Evolutionary conservation across 2,888 invertebrate species (phyloP).

Genomic region (Neocrepidodera transversa): DNA sequence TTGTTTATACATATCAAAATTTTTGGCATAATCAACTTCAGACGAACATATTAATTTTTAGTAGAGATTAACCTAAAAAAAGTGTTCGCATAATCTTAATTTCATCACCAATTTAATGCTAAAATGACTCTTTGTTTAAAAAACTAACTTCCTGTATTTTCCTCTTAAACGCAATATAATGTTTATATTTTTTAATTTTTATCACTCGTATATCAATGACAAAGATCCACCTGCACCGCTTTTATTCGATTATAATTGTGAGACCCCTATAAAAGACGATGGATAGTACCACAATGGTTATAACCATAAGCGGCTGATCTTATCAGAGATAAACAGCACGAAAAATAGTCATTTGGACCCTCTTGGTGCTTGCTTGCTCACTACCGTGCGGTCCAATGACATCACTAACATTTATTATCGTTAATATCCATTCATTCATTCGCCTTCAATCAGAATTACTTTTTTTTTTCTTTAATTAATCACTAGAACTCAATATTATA

Average conservation of each 20-base stretch:
- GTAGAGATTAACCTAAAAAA: too few species aligned
- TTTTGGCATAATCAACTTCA: too few species aligned
- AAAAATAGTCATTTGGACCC: not conserved
- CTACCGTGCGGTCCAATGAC: not conserved
- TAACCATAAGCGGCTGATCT: not conserved
- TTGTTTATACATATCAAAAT: too few species aligned
- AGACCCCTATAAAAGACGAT: not conserved
- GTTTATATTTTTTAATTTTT: too few species aligned
- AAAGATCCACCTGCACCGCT: not conserved
- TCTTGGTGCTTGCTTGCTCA: not conserved
- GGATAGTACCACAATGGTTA: not conserved
- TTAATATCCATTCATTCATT: not conserved
- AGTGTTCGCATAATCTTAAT: too few species aligned
- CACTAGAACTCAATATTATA: too few species aligned
- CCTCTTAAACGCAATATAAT: too few species aligned
- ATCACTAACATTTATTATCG: not conserved
- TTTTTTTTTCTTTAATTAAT: not conserved
- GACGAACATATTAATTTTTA: too few species aligned
- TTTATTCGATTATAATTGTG: conserved; percentile 1
- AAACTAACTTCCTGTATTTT: too few species aligned
- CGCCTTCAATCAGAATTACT: not conserved
- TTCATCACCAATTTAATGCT: too few species aligned
- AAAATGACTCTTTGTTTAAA: too few species aligned
- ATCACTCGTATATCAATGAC: too few species aligned
- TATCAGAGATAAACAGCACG: conserved; percentile 1